Base-by-base conservation (phyloP, 2,888 invertebrate species). In the Chaetoderma sp. region DNA sequence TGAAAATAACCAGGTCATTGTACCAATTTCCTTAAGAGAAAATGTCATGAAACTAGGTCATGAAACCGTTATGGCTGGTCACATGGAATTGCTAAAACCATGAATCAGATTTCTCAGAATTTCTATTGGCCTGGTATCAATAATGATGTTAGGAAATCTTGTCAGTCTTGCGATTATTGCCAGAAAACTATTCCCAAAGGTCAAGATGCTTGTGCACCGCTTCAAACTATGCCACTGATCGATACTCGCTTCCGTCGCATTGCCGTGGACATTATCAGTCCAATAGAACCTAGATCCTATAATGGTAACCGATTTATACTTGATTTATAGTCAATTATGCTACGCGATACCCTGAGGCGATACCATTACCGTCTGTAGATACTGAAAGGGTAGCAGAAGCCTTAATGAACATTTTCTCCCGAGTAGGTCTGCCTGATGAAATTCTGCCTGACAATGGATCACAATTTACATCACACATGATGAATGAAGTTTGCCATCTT, bases 231-330 rank as follows among this genome's bases (percentile, higher is more conserved):
- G 50, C 68, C 75, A n/a, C 13, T 71, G 2, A 68, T 75, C 18
- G 71, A 69, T 28, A 42, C 47, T 23, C 69, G 69, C 2, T 73
- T 73, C 44, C 42, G 55, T 36, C 21, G 75, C 2, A 67, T 71
- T 1, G 69, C 66, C n/a, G 67, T 77, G 5, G 76, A 77, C 59
- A 33, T 76, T 4, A 36, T 73, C 28, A 72, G 76, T 28, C 74
- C 74, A 18, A 63, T 77, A 23, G 28, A 56, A 5, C 69, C 68
- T 18, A 16, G 54, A 16, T 67, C 65, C 8, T 59, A 66, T 33
- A 18, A 32, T 18, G 71, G 71, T n/a, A 54, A 72, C 36, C 47
- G 65, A 8, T 75, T 71, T 55, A 65, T 74, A 10, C 39, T 75
- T 52, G n/a, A 3, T 63, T 59, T 1, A 1, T 71, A 4, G 61